Percentiles rank a stretch among this genome's conserved stretches.
Conservation (phyloP, 2,888 invertebrate genomes). For the Polymixis flavicincta region DNA sequence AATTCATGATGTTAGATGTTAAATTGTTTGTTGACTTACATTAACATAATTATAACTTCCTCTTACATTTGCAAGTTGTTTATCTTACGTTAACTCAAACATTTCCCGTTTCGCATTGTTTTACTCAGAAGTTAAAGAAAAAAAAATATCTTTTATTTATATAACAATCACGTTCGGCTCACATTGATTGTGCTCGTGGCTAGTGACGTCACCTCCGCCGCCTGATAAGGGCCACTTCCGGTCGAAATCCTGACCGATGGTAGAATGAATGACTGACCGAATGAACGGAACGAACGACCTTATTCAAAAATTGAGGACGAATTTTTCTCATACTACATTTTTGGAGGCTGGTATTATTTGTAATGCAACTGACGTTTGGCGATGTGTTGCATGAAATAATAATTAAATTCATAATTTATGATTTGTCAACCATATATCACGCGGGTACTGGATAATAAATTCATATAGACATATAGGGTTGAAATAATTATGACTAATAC, state of each 20-base stretch:
- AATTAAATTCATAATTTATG: conserved; percentile 66
- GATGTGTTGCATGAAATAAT: conserved; percentile 62
- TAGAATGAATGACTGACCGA: conserved; percentile 77
- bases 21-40: conserved; percentile 64
- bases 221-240: conserved; percentile 89
- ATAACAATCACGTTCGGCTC: conserved; percentile 87
- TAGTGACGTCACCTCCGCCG: conserved; percentile 87
- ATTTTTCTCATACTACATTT: conserved; percentile 55
- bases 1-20: conserved; percentile 42
- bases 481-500: conserved; percentile 60
- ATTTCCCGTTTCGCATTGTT: conserved; percentile 84
- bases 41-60: conserved; percentile 69
- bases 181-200: conserved; percentile 79
- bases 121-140: conserved; percentile 78
- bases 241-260: conserved; percentile 81
- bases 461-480: conserved; percentile 60
- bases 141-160: conserved; percentile 83
- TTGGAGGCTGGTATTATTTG: conserved; percentile 43
- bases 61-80: conserved; percentile 64
- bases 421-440: conserved; percentile 61
- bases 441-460: conserved; percentile 50
- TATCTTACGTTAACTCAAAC: conserved; percentile 76
- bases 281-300: conserved; percentile 73
- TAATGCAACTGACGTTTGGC: conserved; percentile 51
- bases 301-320: conserved; percentile 70